These are phyloP conservation scores for Agriopis leucophaearia DNA, from an alignment of 2,888 invertebrate species.

Conservation along the genomic window DNA sequence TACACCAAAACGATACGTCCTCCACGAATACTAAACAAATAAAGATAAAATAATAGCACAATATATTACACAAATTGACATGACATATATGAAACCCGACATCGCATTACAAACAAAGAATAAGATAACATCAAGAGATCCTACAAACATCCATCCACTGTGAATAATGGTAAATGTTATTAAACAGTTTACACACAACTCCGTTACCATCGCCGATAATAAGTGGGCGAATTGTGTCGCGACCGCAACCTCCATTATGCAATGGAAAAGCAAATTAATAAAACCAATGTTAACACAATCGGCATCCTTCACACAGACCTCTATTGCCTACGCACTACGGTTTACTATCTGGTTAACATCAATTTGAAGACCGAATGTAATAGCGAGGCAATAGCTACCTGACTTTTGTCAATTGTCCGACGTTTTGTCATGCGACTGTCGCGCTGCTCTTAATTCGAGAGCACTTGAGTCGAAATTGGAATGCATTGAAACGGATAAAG, in stretches of 20 bases:
- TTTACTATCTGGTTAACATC: slow-evolving; percentile 68
- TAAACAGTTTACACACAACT: slow-evolving; percentile 51
- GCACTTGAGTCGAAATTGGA: slow-evolving; percentile 65
- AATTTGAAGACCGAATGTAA: slow-evolving; percentile 65
- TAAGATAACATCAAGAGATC: slow-evolving; percentile 11
- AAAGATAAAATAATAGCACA: slow-evolving; percentile 18
- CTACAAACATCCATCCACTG: slow-evolving; percentile 22
- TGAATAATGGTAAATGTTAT: slow-evolving; percentile 45
- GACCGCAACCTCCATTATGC: slow-evolving; percentile 62
- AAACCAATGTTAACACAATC: slow-evolving; percentile 52
- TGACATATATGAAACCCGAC: slow-evolving; percentile 20
- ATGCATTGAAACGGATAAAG: slow-evolving; percentile 54
- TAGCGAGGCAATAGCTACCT: slow-evolving; percentile 57
- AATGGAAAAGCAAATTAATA: slow-evolving; percentile 65
- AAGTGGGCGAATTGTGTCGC: slow-evolving; percentile 62
- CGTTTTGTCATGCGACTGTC: slow-evolving; percentile 59
- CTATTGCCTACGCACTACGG: slow-evolving; percentile 63
- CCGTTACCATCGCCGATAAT: slow-evolving; percentile 49
- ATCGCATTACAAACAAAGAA: slow-evolving; percentile 22
- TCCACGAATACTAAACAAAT: slow-evolving; percentile 9
- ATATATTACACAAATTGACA: slow-evolving; percentile 25
- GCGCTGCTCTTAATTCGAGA: slow-evolving; percentile 58
- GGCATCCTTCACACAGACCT: slow-evolving; percentile 54
- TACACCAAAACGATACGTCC: slow-evolving; percentile 6
- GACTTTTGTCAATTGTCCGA: slow-evolving; percentile 75